Conservation (phyloP, 2,113 vertebrate genomes). For the Sander vitreus region DNA sequence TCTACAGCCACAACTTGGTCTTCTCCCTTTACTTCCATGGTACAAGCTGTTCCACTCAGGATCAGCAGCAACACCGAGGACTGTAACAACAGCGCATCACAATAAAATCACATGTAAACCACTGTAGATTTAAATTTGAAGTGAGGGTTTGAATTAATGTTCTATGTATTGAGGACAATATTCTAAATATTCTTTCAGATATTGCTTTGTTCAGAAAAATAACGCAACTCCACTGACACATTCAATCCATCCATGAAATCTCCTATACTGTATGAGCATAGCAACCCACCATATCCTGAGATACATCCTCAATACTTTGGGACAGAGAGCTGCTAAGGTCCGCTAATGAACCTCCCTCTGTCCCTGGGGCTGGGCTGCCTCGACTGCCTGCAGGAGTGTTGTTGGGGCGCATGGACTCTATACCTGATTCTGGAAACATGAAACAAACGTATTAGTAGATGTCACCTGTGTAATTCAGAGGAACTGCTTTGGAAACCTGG, state of each 20-base stretch:
- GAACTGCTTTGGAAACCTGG: background rate
- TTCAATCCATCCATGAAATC: conserved; percentile 3
- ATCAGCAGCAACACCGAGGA: conserved; percentile 90
- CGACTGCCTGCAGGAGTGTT: conserved; percentile 75
- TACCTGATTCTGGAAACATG: conserved; percentile 86
- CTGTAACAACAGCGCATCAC: conserved; percentile 75
- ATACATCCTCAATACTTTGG: conserved; percentile 87
- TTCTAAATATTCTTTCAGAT: background rate
- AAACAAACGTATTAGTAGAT: conserved; percentile 6
- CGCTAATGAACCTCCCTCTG: conserved; percentile 83
- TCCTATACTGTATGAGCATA: background rate
- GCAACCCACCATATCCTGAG: conserved; percentile 86
- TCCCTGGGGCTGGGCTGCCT: conserved; percentile 82
- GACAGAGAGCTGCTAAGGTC: conserved; percentile 91
- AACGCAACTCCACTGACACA: background rate
- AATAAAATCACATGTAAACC: background rate
- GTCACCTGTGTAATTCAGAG: background rate
- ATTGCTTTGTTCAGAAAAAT: background rate
- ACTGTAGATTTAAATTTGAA: background rate
- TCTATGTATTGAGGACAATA: background rate
- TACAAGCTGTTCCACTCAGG: conserved; percentile 85
- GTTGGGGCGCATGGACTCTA: conserved; percentile 84
- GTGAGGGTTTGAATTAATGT: too few relatives aligned
- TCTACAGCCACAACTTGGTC: conserved; percentile 88
- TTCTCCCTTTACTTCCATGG: conserved; percentile 88